phyloP scores from a whole-genome alignment of 2,797 vertebrate species.

The Dicrostonyx torquatus region DNA sequence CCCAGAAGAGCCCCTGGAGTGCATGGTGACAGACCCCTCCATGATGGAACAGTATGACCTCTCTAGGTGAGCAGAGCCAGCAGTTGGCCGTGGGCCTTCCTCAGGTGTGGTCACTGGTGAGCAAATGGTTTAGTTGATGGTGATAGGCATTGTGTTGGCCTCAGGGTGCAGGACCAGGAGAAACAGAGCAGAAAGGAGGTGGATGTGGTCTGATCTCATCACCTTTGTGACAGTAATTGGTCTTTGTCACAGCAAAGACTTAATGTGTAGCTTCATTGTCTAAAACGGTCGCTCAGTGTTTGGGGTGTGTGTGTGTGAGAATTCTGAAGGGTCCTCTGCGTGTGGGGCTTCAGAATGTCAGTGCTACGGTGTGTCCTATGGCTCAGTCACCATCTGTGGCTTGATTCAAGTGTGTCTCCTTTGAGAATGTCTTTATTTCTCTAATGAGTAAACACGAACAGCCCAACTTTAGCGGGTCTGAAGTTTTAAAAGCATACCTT shows the following conservation, averaged over 20 bases:
- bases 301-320: neutral
- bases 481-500: neutral
- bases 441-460: neutral
- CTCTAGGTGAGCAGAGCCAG: constrained; percentile 90
- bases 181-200: neutral
- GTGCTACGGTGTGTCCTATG: too few relatives aligned
- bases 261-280: neutral
- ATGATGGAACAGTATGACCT: constrained; percentile 94
- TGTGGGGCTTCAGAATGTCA: fast-evolving
- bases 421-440: neutral
- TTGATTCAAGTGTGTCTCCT: neutral
- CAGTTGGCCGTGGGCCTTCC: neutral
- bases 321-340: fast-evolving
- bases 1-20: constrained; percentile 93
- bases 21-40: constrained; percentile 92
- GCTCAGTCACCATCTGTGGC: neutral
- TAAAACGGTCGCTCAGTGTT: fast-evolving
- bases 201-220: fast-evolving
- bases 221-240: neutral
- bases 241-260: neutral
- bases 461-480: neutral
- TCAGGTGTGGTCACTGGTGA: neutral
- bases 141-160: too few relatives aligned
- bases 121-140: fast-evolving
- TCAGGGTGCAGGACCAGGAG: neutral